Percentiles rank a stretch among this genome's conserved stretches.
Evolutionary conservation across 2,797 vertebrate genomes (phyloP).

Genomic region (Artibeus lituratus): DNA sequence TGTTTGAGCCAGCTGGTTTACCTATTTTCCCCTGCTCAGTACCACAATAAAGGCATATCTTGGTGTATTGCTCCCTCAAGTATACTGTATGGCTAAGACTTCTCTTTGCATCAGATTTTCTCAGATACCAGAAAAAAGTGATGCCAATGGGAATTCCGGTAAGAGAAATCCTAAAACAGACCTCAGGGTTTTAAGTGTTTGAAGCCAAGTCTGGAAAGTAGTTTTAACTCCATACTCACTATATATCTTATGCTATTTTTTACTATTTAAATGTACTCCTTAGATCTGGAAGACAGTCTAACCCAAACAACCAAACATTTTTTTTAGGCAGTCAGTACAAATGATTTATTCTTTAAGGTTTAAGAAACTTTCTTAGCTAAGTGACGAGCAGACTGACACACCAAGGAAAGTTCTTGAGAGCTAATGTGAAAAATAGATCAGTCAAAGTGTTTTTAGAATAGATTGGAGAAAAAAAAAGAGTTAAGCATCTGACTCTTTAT

Average conservation of each 20-base stretch:
- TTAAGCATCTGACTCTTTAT: not conserved
- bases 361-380: not conserved
- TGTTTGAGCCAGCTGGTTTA: not conserved
- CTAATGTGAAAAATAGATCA: not conserved
- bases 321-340: not conserved
- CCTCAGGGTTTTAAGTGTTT: not conserved
- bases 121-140: not conserved
- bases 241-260: not conserved
- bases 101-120: not conserved
- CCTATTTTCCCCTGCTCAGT: not conserved
- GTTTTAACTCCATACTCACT: not conserved
- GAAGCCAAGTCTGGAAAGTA: not conserved
- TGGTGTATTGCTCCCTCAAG: not conserved
- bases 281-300: not conserved
- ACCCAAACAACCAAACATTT: not conserved
- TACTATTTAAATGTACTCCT: not conserved
- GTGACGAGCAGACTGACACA: not conserved
- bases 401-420: not conserved
- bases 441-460: not conserved
- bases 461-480: not conserved
- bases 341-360: not conserved
- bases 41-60: not conserved
- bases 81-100: not conserved
- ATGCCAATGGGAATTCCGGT: not conserved
- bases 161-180: slow-evolving; percentile 18